Percentiles rank a stretch among this genome's conserved stretches.
Conservation (phyloP, 2,888 invertebrate genomes). For the Boloria selene region DNA sequence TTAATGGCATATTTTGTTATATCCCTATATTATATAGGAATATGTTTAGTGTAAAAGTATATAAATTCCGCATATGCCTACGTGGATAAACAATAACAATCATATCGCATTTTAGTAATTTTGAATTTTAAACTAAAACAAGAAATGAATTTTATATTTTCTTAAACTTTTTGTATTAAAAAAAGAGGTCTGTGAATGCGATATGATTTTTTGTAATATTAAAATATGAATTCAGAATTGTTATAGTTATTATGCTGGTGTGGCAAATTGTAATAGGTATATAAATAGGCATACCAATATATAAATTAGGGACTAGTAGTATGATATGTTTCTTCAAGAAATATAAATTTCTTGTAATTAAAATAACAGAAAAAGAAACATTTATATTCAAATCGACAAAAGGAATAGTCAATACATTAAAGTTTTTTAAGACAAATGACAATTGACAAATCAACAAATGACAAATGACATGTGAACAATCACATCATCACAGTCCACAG, state of each 20-base stretch:
- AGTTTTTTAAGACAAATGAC: conserved; percentile 2
- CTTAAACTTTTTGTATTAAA: too few species aligned
- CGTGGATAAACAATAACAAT: too few species aligned
- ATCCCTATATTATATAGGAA: too few species aligned
- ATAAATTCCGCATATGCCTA: too few species aligned
- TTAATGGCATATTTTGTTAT: too few species aligned
- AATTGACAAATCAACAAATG: conserved; percentile 7
- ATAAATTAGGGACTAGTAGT: conserved; percentile 5
- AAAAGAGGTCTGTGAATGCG: too few species aligned
- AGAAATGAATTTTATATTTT: too few species aligned
- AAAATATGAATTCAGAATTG: not conserved
- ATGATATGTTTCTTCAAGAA: conserved; percentile 10
- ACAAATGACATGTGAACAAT: not conserved
- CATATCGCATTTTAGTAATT: too few species aligned
- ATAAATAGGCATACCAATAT: conserved; percentile 13
- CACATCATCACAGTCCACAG: too few species aligned
- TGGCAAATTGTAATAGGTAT: not conserved
- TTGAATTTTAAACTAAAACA: too few species aligned
- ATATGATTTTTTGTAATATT: too few species aligned
- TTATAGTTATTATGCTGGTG: not conserved
- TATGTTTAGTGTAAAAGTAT: too few species aligned
- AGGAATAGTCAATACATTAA: not conserved
- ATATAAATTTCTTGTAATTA: conserved; percentile 1
- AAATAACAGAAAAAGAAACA: not conserved
- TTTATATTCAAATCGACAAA: conserved; percentile 9